phyloP scores from a whole-genome alignment of 2,797 vertebrate genomes.

The Masticophis lateralis region DNA sequence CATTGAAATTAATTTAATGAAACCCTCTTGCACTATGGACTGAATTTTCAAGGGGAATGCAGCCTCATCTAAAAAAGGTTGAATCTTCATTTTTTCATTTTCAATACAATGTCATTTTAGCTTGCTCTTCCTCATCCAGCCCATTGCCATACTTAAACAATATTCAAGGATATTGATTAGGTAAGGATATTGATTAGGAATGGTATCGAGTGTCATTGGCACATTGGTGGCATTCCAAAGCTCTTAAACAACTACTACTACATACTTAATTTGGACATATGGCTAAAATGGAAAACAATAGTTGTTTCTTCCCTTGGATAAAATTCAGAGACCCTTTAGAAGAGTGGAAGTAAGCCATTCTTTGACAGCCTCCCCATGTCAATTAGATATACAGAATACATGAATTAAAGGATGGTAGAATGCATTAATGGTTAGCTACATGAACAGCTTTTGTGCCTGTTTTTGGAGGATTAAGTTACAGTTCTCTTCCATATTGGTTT shows the following conservation, averaged over 20 bases:
- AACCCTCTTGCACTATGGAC: too few species aligned
- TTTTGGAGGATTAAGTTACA: not conserved
- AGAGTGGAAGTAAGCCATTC: not conserved
- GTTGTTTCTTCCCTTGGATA: not conserved
- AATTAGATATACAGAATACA: not conserved
- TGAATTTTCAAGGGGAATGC: too few species aligned
- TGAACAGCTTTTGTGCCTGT: not conserved
- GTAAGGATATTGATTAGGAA: not conserved
- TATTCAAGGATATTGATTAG: not conserved
- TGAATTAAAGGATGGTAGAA: not conserved
- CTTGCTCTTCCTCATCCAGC: not conserved
- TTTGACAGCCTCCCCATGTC: not conserved
- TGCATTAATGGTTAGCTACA: not conserved
- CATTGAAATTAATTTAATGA: not conserved
- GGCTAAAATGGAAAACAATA: not conserved
- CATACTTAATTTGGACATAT: not conserved
- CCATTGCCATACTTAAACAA: not conserved
- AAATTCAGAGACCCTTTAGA: not conserved
- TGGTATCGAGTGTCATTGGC: not conserved
- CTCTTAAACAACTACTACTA: not conserved
- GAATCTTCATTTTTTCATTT: not conserved
- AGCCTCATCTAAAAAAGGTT: too few species aligned
- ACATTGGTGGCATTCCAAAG: not conserved
- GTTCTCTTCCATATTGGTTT: constrained; percentile 9
- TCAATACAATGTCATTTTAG: not conserved